These are phyloP conservation scores for Nemotelus pantherinus DNA, from an alignment of 2,888 invertebrate genomes.

Conservation along the genomic window DNA sequence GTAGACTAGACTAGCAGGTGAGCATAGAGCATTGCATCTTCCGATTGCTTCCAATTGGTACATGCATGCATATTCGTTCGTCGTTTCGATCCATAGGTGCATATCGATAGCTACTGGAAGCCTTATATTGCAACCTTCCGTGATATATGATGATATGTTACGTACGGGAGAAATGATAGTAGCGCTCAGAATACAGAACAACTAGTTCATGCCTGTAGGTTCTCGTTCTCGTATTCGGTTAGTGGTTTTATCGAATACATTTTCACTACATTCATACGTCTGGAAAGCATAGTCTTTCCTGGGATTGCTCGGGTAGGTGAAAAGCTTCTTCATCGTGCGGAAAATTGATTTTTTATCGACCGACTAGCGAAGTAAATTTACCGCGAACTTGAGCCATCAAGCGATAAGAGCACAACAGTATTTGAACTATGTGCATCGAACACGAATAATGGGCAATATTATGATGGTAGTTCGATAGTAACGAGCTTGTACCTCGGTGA, in stretches of 20 bases:
- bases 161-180: background rate
- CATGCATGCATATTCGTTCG: background rate
- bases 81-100: background rate
- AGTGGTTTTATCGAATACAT: no score
- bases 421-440: no score
- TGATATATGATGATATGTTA: slow-evolving; percentile 13
- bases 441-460: no score
- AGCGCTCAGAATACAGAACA: background rate
- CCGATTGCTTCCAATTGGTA: background rate
- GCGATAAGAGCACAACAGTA: background rate
- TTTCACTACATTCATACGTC: no score
- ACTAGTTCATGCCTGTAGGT: background rate
- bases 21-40: background rate
- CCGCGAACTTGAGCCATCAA: background rate
- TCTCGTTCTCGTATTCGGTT: no score
- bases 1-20: background rate
- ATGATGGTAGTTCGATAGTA: no score
- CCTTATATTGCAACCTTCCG: background rate
- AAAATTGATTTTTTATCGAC: slow-evolving; percentile 36
- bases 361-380: background rate
- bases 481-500: no score
- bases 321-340: slow-evolving; percentile 27
- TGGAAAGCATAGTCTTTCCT: background rate
- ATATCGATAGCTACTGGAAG: slow-evolving; percentile 20
- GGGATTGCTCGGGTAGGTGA: background rate